Percentiles rank a stretch among this genome's conserved stretches.
Evolutionary conservation across 2,888 invertebrate species (phyloP).

Genomic region (Leptinotarsa peninsularis): DNA sequence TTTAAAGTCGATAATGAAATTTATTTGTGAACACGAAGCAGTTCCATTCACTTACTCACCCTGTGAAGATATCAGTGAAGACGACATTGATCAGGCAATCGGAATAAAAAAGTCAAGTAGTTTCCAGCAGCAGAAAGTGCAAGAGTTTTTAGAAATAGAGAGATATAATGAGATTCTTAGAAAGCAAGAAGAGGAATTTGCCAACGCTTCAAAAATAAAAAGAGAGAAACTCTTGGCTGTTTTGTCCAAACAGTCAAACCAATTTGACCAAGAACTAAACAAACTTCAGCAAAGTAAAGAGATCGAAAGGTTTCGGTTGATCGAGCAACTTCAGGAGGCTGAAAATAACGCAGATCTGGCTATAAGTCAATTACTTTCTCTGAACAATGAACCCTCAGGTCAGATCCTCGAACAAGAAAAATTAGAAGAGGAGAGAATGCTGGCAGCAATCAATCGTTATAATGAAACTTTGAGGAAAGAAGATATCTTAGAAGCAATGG

Average conservation of each 20-base stretch:
- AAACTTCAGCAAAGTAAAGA: constrained; percentile 78
- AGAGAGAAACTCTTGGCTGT: constrained; percentile 71
- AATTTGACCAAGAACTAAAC: constrained; percentile 75
- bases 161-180: constrained; percentile 74
- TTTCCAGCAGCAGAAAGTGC: constrained; percentile 69
- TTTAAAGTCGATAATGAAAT: constrained; percentile 75
- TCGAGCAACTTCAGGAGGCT: constrained; percentile 72
- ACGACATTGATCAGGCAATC: neutral
- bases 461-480: constrained; percentile 73
- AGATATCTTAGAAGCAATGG: constrained; percentile 80
- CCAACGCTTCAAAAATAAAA: constrained; percentile 73
- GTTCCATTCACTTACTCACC: neutral
- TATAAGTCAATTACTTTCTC: constrained; percentile 74
- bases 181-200: constrained; percentile 75
- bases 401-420: constrained; percentile 77
- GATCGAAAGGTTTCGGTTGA: constrained; percentile 71
- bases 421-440: constrained; percentile 74
- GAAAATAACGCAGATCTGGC: constrained; percentile 77
- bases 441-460: constrained; percentile 71
- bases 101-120: constrained; percentile 25
- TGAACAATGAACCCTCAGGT: constrained; percentile 73
- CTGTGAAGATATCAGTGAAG: neutral
- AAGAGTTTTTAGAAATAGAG: constrained; percentile 71
- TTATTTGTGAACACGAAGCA: constrained; percentile 66
- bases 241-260: constrained; percentile 74